These are phyloP conservation scores for Callosobruchus maculatus DNA, from an alignment of 2,888 invertebrate species.

Conservation along the genomic window DNA sequence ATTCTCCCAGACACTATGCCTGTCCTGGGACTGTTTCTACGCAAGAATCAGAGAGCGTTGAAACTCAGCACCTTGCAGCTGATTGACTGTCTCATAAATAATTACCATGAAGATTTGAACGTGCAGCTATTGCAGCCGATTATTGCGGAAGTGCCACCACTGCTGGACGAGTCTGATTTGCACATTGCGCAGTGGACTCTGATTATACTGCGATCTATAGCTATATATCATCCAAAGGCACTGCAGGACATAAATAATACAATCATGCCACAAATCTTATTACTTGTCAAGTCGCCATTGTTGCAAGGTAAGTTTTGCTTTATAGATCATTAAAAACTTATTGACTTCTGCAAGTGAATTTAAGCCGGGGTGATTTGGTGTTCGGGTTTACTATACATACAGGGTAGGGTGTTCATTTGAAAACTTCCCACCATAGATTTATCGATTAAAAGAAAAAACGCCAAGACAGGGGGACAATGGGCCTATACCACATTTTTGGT, in stretches of 20 bases:
- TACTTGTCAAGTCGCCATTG: slow-evolving; percentile 85
- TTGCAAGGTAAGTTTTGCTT: slow-evolving; percentile 79
- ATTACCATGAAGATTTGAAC: slow-evolving; percentile 66
- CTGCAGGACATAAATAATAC: slow-evolving; percentile 67
- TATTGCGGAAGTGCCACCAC: slow-evolving; percentile 82
- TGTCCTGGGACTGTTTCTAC: slow-evolving; percentile 86
- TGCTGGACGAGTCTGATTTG: slow-evolving; percentile 91
- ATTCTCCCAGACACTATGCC: slow-evolving; percentile 79
- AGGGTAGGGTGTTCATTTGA: no score
- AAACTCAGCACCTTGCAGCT: slow-evolving; percentile 87
- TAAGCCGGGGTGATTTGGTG: no score
- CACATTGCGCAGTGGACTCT: slow-evolving; percentile 94
- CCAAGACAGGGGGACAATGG: no score
- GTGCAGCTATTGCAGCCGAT: slow-evolving; percentile 72
- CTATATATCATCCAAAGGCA: slow-evolving; percentile 73
- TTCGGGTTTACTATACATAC: no score
- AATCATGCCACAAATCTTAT: slow-evolving; percentile 81
- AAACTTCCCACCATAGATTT: no score
- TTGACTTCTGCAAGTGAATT: no score
- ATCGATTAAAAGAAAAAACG: no score
- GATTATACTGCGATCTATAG: slow-evolving; percentile 77
- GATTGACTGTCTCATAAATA: slow-evolving; percentile 84
- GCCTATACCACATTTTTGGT: no score
- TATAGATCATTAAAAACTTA: no score
- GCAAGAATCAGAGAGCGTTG: slow-evolving; percentile 94